phyloP scores from a whole-genome alignment of 2,797 vertebrate species.

The Anguilla obscura region DNA sequence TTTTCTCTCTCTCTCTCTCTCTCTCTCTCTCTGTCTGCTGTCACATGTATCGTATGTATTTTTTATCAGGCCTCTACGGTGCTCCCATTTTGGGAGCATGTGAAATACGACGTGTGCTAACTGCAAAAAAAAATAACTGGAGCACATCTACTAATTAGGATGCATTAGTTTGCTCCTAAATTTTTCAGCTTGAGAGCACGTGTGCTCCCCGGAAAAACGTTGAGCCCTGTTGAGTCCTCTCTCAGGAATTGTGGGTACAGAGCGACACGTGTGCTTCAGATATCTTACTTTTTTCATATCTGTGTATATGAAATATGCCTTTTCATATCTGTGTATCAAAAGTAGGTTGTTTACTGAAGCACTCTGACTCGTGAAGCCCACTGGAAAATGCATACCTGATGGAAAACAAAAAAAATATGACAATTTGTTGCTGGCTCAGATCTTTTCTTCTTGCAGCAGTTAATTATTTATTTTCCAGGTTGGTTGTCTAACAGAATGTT shows the following conservation, averaged over 20 bases:
- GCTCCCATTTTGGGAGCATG: too few species aligned
- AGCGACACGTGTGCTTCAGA: constrained; percentile 18
- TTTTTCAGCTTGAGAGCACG: too few species aligned
- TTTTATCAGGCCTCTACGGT: too few species aligned
- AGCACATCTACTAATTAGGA: too few species aligned
- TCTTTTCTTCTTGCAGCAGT: not conserved
- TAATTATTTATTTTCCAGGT: constrained; percentile 33
- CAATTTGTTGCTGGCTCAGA: not conserved
- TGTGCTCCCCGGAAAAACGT: too few species aligned
- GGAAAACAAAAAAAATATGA: constrained; percentile 6
- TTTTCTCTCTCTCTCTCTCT: constrained; percentile 40
- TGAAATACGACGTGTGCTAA: too few species aligned
- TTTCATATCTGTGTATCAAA: not conserved
- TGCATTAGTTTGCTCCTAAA: too few species aligned
- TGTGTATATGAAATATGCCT: not conserved
- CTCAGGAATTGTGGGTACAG: not conserved
- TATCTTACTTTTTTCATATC: not conserved
- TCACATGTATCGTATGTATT: not conserved
- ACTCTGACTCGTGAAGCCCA: constrained; percentile 6
- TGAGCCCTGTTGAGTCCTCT: not conserved
- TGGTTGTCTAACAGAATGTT: constrained; percentile 41
- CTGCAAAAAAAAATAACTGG: too few species aligned
- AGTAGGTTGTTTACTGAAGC: constrained; percentile 15
- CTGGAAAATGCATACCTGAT: constrained; percentile 8
- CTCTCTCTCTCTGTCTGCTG: not conserved